Base-by-base conservation (phyloP, 2,797 vertebrate species). In the Morus bassanus region DNA sequence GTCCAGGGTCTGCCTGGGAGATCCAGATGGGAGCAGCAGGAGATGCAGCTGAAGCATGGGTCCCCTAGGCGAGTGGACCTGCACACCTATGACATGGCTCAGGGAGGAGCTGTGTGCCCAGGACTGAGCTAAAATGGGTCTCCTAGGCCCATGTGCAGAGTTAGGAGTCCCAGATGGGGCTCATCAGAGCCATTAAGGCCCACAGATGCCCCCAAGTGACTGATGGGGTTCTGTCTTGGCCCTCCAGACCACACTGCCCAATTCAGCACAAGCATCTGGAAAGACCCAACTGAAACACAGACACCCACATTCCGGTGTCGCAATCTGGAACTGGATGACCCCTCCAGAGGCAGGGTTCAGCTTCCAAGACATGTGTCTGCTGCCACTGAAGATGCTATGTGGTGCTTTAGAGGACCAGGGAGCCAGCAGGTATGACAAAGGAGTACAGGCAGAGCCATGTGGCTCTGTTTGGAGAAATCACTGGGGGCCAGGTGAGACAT, bases 231-330 rank as follows among this genome's bases (percentile, higher is more conserved):
- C 56, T 64, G 18, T 33, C 73, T 86, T 60, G 59, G 31, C 43
- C n/a, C 17, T 79, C 33, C 13, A 33, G 57, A 67, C 6, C 39
- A 56, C 73, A 41, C 19, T 60, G 27, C 15, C 31, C 27, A 24
- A 35, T 76, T 86, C 50, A 51, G 33, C 73, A 46, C 27, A 63
- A 63, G 50, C 12, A 30, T 31, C 22, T 25, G 6, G 37, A 39
- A 75, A 83, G 16, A 51, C 4, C 8, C 30, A 88, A 3, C 5
- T 82, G 21, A 80, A 68, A 83, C 5, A 46, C 7, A 57, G 43
- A 54, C 33, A 73, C 2, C 1, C 41, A 56, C 0, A 0, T 56
- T 69, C 60, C 48, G 9, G 46, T 65, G 7, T 35, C 7, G 9
- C n/a, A 35, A 7, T 22, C 31, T 70, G 65, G 41, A 87, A 74